Evolutionary conservation across 2,113 vertebrate species (phyloP).

Genomic region (Misgurnus mizolepis): DNA sequence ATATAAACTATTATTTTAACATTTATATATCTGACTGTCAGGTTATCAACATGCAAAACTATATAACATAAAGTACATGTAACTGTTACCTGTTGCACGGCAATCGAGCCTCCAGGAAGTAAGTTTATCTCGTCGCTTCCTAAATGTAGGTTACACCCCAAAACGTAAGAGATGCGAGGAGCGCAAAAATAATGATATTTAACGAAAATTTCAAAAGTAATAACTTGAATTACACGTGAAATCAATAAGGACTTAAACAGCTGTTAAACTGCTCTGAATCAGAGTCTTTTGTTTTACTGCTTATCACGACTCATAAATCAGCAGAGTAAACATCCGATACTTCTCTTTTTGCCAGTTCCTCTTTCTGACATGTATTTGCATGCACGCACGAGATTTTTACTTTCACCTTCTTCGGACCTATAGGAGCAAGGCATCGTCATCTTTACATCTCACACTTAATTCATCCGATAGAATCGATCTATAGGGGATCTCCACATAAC

Average conservation of each 20-base stretch:
- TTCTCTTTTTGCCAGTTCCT: slow-evolving; percentile 38
- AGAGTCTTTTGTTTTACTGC: neutral
- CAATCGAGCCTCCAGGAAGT: slow-evolving; percentile 11
- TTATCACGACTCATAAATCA: neutral
- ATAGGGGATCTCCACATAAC: too few species aligned
- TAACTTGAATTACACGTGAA: neutral
- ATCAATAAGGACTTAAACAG: neutral
- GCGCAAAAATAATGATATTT: neutral
- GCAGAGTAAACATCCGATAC: neutral
- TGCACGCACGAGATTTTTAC: slow-evolving; percentile 42
- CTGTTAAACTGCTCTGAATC: neutral
- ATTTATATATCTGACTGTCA: too few species aligned
- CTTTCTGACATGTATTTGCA: slow-evolving; percentile 62
- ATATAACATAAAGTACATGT: neutral
- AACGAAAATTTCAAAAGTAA: neutral
- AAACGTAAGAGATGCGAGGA: neutral
- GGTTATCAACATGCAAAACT: too few species aligned
- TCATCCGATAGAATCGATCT: too few species aligned
- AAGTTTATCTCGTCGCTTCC: neutral
- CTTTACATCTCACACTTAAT: neutral
- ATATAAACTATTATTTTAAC: too few species aligned
- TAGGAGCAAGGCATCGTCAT: slow-evolving; percentile 12
- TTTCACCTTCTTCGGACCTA: slow-evolving; percentile 44
- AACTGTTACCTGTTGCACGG: slow-evolving; percentile 3
- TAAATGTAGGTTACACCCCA: neutral